Conservation (phyloP, 2,113 vertebrate species). For the Pygoscelis antarcticus region DNA sequence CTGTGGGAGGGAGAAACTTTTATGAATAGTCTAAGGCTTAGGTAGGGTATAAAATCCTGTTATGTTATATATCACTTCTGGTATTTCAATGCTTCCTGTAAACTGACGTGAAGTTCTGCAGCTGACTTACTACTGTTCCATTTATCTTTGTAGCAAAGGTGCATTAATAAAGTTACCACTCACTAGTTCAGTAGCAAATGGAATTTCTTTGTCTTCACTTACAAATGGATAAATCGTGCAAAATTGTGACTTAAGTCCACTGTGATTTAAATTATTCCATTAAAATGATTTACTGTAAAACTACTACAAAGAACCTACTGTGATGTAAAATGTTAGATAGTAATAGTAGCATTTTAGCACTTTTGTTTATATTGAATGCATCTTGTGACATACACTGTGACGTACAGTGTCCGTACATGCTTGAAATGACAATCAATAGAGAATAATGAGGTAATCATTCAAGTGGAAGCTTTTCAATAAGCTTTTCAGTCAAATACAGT, state of each 20-base stretch:
- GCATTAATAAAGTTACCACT: slow-evolving; percentile 33
- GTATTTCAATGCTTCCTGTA: slow-evolving; percentile 20
- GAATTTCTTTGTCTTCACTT: slow-evolving; percentile 29
- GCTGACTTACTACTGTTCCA: not conserved
- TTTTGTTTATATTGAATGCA: not conserved
- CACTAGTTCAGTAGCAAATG: not conserved
- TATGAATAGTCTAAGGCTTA: not conserved
- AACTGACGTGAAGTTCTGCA: not conserved
- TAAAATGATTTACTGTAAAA: not conserved
- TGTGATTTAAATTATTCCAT: not conserved
- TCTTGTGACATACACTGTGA: not conserved
- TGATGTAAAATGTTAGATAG: not conserved
- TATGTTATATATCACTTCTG: not conserved
- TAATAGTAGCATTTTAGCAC: not conserved
- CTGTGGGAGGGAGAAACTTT: not conserved
- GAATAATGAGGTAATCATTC: not conserved
- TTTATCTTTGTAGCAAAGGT: slow-evolving; percentile 37
- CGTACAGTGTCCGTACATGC: not conserved
- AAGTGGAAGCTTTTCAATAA: not conserved
- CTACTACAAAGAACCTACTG: not conserved
- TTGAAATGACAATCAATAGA: not conserved
- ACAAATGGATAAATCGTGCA: not conserved
- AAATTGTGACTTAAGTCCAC: not conserved
- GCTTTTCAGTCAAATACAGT: not conserved
- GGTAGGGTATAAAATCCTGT: not conserved